Conservation (phyloP, 1,140 invertebrate genomes). For the Metopolophium dirhodum region DNA sequence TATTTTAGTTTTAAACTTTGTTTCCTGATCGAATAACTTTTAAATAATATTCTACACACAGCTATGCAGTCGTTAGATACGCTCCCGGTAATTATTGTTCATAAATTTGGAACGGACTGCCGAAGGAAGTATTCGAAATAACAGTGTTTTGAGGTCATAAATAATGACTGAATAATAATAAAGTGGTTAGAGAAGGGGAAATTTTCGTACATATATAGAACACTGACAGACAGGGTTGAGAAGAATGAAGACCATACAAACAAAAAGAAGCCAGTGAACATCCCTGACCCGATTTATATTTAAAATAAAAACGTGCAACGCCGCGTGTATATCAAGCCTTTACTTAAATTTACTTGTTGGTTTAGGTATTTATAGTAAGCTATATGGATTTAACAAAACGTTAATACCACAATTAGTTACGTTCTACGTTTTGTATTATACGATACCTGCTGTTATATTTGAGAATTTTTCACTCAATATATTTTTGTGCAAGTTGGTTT, state of each 20-base stretch:
- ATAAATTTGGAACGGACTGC: neutral
- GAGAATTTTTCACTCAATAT: neutral
- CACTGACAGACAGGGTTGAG: neutral
- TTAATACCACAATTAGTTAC: neutral
- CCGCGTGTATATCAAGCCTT: neutral
- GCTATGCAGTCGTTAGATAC: neutral
- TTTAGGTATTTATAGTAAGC: neutral
- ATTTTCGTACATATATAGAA: neutral
- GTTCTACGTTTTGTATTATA: neutral
- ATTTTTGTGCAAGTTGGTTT: neutral
- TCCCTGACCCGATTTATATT: slow-evolving; percentile 13
- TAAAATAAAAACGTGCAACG: neutral
- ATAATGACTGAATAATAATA: slow-evolving; percentile 9
- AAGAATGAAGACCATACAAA: neutral
- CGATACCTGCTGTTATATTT: neutral
- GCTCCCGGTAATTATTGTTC: neutral
- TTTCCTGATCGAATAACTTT: slow-evolving; percentile 3
- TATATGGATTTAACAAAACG: neutral
- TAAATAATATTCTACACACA: neutral
- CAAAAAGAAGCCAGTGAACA: slow-evolving; percentile 23
- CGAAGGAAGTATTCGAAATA: slow-evolving; percentile 25
- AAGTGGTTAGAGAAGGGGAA: neutral
- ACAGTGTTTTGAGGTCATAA: neutral
- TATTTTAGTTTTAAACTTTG: neutral
- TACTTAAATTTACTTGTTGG: neutral